A percentile compares a stretch with the other conserved stretches of the same genome.
phyloP scores from a whole-genome alignment of 2,888 invertebrate species.

The Neria commutata region DNA sequence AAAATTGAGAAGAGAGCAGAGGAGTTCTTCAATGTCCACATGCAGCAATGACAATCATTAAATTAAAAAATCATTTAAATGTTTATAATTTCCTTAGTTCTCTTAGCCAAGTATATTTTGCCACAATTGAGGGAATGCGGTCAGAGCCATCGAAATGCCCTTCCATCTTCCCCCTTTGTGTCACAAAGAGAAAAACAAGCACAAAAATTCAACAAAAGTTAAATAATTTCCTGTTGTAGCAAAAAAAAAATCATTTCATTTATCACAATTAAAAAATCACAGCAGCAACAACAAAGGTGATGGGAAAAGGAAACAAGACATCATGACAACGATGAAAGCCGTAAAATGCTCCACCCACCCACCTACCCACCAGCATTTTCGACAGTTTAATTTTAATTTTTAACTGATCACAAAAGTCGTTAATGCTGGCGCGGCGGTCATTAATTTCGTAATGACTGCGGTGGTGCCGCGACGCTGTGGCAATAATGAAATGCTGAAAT shows the following conservation, averaged over 20 bases:
- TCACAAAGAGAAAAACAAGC: no score
- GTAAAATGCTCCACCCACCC: background rate
- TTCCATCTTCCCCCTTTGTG: no score
- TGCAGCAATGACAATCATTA: background rate
- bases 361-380: no score
- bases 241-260: conserved; percentile 28
- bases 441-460: conserved; percentile 25
- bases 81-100: conserved; percentile 22
- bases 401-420: conserved; percentile 1
- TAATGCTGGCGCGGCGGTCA: conserved; percentile 9
- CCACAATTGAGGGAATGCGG: no score
- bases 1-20: no score
- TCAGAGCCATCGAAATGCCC: no score
- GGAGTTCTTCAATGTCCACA: no score
- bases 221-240: background rate
- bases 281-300: background rate
- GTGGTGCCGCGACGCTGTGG: no score
- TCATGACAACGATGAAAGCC: background rate
- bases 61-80: conserved; percentile 24
- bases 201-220: no score
- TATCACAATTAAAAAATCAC: conserved; percentile 28
- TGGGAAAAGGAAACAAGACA: background rate
- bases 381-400: background rate
- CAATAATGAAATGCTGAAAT: no score
- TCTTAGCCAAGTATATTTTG: no score